Percentiles rank a stretch among this genome's conserved stretches.
Conservation (phyloP, 2,888 invertebrate genomes). For the Choristoneura rosaceana region DNA sequence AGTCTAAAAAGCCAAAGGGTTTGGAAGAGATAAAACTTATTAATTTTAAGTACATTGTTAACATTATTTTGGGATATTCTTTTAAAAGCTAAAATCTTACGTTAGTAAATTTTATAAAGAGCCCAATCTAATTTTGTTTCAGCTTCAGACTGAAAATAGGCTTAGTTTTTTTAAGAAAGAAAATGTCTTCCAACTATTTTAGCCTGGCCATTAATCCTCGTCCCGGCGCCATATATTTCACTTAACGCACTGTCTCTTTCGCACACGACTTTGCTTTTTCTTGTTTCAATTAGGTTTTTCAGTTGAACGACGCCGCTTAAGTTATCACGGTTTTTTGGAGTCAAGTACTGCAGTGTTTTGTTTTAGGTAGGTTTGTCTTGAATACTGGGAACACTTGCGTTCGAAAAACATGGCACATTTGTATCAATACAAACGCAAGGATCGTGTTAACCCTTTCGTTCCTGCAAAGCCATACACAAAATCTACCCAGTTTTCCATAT, state of each 20-base stretch:
- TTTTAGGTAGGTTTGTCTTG: no score
- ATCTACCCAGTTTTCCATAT: no score
- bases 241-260: constrained; percentile 6
- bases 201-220: neutral
- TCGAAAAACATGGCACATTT: no score
- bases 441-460: no score
- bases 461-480: no score
- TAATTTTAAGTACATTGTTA: no score
- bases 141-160: neutral
- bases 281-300: neutral
- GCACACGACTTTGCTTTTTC: constrained; percentile 8
- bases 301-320: neutral
- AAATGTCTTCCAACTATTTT: neutral
- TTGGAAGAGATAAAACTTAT: no score
- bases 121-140: neutral
- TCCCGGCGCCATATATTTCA: neutral
- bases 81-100: neutral
- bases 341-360: neutral
- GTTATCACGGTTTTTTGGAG: neutral
- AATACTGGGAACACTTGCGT: no score
- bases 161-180: neutral
- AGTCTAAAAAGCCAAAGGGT: no score
- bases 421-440: no score
- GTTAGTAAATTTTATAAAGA: neutral
- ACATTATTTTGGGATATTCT: no score